Percentiles rank a stretch among this genome's conserved stretches.
These are phyloP conservation scores for Xiphias gladius DNA, from an alignment of 2,113 vertebrate genomes.

Conservation along the genomic window DNA sequence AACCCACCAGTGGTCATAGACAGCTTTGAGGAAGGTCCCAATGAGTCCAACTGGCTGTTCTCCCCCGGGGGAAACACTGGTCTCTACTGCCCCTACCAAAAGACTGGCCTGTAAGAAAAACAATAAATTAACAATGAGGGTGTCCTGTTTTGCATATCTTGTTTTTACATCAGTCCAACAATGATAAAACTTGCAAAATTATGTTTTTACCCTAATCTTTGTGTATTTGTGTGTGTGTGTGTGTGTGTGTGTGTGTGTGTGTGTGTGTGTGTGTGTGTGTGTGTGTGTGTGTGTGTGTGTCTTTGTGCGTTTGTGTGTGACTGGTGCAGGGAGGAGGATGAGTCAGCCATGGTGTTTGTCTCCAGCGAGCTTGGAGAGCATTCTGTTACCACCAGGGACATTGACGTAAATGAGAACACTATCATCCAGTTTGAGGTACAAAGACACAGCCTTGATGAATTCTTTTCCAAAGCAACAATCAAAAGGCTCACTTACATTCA, in stretches of 20 bases:
- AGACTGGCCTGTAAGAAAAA: slow-evolving; percentile 91
- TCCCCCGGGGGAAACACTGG: slow-evolving; percentile 96
- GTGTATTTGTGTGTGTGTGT: slow-evolving; percentile 23
- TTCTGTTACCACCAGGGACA: slow-evolving; percentile 95
- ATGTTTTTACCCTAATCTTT: slow-evolving; percentile 15
- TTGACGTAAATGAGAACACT: slow-evolving; percentile 96
- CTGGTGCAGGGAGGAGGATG: slow-evolving; percentile 91
- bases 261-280: slow-evolving; percentile 31
- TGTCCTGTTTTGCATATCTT: slow-evolving; percentile 9
- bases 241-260: slow-evolving; percentile 28
- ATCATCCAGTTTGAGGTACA: slow-evolving; percentile 98
- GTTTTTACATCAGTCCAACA: not conserved
- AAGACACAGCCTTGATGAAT: slow-evolving; percentile 26
- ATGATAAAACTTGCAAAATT: slow-evolving; percentile 26
- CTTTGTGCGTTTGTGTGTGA: slow-evolving; percentile 28
- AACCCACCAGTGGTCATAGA: slow-evolving; percentile 91
- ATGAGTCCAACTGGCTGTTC: slow-evolving; percentile 96
- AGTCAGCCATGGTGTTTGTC: slow-evolving; percentile 98
- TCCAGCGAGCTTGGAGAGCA: slow-evolving; percentile 97
- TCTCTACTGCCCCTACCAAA: slow-evolving; percentile 96
- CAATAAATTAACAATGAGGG: not conserved
- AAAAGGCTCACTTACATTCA: slow-evolving; percentile 14
- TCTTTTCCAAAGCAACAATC: slow-evolving; percentile 13
- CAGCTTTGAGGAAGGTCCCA: slow-evolving; percentile 94
- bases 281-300: slow-evolving; percentile 27